Conservation (phyloP, 1,140 invertebrate genomes). For the Chironomus tepperi region DNA sequence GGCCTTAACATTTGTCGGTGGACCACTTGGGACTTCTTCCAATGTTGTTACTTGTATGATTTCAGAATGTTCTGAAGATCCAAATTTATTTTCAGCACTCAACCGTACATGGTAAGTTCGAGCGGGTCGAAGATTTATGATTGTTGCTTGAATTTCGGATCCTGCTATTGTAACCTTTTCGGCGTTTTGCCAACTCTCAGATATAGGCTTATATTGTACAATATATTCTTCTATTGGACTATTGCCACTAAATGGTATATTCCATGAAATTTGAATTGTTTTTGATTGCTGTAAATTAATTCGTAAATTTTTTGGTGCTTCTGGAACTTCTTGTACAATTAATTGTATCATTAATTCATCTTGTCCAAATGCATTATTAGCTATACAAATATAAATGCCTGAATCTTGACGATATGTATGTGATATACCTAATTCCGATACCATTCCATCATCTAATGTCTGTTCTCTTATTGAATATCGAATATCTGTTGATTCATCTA, state of each 20-base stretch:
- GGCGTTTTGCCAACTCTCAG: conserved; percentile 48
- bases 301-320: conserved; percentile 73
- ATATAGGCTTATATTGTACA: conserved; percentile 74
- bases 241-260: conserved; percentile 76
- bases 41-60: conserved; percentile 69
- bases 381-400: conserved; percentile 77
- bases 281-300: conserved; percentile 73
- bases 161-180: conserved; percentile 71
- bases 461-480: conserved; percentile 63
- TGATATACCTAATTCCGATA: conserved; percentile 72
- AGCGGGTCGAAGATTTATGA: conserved; percentile 74
- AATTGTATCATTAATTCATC: conserved; percentile 87
- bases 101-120: conserved; percentile 85
- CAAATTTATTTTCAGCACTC: conserved; percentile 79
- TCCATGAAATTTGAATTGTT: conserved; percentile 74
- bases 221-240: conserved; percentile 80
- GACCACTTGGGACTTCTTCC: conserved; percentile 82
- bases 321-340: conserved; percentile 84
- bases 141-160: conserved; percentile 62
- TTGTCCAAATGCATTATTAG: conserved; percentile 79
- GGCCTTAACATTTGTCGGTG: conserved; percentile 73
- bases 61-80: conserved; percentile 77
- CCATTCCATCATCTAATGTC: conserved; percentile 67
- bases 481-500: conserved; percentile 56
- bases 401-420: conserved; percentile 80